Evolutionary conservation across 2,888 invertebrate species (phyloP).

Genomic region (Acrocyrtus sp.): DNA sequence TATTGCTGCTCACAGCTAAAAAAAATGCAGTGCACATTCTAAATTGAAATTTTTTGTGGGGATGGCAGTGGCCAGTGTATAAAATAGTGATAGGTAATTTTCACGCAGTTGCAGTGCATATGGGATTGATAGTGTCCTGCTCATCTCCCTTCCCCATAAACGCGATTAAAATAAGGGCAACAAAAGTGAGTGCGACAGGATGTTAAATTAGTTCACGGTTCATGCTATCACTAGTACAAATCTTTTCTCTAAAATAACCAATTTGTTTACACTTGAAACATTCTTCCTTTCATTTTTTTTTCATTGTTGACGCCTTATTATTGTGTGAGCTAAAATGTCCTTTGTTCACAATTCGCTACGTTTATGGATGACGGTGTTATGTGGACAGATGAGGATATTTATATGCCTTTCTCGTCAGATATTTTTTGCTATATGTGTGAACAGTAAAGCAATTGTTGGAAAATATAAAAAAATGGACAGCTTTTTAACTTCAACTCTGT

Average conservation of each 20-base stretch:
- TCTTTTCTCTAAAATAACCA: slow-evolving; percentile 18
- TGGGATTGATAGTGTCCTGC: no score
- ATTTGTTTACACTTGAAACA: slow-evolving; percentile 46
- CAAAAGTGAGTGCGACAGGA: slow-evolving; percentile 37
- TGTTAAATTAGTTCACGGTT: slow-evolving; percentile 47
- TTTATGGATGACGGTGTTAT: slow-evolving; percentile 32
- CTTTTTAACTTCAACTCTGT: no score
- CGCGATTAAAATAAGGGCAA: neutral
- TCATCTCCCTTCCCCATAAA: slow-evolving; percentile 5
- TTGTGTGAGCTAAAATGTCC: neutral
- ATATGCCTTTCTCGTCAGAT: neutral
- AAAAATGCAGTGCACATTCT: no score
- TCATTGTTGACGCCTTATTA: no score
- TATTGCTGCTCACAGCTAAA: no score
- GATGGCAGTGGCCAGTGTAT: no score
- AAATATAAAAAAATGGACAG: no score
- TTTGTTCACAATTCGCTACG: slow-evolving; percentile 43
- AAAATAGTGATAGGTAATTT: no score
- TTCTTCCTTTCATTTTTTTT: slow-evolving; percentile 36
- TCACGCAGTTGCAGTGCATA: no score
- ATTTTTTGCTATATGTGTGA: neutral
- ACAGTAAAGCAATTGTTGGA: no score
- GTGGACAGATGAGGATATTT: no score
- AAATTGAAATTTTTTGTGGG: no score
- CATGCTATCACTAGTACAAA: slow-evolving; percentile 22